Base-by-base conservation (phyloP, 2,113 vertebrate species). In the Grus americana region DNA sequence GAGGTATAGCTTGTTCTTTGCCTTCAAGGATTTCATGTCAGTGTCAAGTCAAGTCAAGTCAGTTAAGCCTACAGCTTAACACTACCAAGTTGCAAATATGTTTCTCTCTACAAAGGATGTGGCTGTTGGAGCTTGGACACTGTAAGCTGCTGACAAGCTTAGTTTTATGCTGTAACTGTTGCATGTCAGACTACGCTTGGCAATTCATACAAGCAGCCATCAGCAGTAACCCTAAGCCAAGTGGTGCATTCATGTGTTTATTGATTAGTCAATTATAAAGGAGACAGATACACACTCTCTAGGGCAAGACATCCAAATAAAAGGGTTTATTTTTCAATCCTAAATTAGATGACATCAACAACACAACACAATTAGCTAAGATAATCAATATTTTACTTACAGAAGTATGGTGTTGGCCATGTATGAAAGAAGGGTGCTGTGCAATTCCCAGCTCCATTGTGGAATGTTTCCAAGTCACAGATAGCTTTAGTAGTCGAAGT, bases 391-490 rank as follows among this genome's bases (percentile, higher is more conserved):
- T 75, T 93, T 78, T 46, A 98, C 98, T 98, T 90, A 99, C 99
- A 98, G 38, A 99, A 99, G n/a, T 98, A 96, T 15, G 93, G 40
- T 12, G 98, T 98, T 42, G 97, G 98, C 99, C 99, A 99, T 0
- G 98, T 99, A 90, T 99, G 98, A 91, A 99, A 99, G 22, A 99
- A 97, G 6, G 97, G 98, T 26, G 84, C 59, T 5, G 46, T 95
- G 40, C 95, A 89, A 52, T 95, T 97, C 74, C 96, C 97, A 52
- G 96, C 95, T 90, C 98, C 90, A 4, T 95, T 95, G 86, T 98
- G 98, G 91, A 98, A 99, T 32, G 88, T 88, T 96, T 99, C 99
- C 71, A 99, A 98, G 9, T 99, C 98, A 86, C 98, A 98, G 54
- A 99, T 67, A 6, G 98, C 99, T 91, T 96, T 98, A 94, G 99